Evolutionary conservation across 2,113 vertebrate genomes (phyloP).

Genomic region (Gambusia holbrooki): DNA sequence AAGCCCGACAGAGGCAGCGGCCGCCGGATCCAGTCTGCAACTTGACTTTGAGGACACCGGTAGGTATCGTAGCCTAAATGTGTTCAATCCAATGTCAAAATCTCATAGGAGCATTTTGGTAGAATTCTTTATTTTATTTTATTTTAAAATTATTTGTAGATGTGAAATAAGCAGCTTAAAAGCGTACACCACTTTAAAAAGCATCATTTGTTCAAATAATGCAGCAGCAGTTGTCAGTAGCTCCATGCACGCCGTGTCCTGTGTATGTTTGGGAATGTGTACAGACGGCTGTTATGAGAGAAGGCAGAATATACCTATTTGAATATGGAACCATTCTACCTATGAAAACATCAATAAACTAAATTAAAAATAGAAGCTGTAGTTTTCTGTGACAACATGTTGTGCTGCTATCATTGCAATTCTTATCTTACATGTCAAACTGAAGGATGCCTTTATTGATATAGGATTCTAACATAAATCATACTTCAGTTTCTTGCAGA

Average conservation of each 20-base stretch:
- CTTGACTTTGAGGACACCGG: slow-evolving; percentile 65
- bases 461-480: slow-evolving; percentile 59
- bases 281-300: background rate
- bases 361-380: background rate
- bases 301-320: background rate
- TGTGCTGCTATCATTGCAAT: slow-evolving; percentile 3
- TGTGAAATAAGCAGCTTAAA: background rate
- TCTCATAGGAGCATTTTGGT: background rate
- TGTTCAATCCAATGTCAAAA: background rate
- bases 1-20: slow-evolving; percentile 43
- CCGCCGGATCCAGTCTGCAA: slow-evolving; percentile 40
- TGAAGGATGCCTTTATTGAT: slow-evolving; percentile 49
- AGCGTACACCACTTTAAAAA: background rate
- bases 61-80: slow-evolving; percentile 49
- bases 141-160: background rate
- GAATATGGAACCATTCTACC: slow-evolving; percentile 1
- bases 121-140: too few relatives aligned
- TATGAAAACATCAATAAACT: background rate
- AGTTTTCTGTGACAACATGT: background rate
- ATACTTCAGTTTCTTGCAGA: slow-evolving; percentile 38
- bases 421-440: slow-evolving; percentile 37
- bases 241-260: slow-evolving; percentile 32
- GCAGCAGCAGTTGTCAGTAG: slow-evolving; percentile 19
- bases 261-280: slow-evolving; percentile 3
- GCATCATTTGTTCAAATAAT: slow-evolving; percentile 14